A percentile compares a stretch with the other conserved stretches of the same genome.
phyloP scores from a whole-genome alignment of 2,797 vertebrate species.

The Alexandromys oeconomus region DNA sequence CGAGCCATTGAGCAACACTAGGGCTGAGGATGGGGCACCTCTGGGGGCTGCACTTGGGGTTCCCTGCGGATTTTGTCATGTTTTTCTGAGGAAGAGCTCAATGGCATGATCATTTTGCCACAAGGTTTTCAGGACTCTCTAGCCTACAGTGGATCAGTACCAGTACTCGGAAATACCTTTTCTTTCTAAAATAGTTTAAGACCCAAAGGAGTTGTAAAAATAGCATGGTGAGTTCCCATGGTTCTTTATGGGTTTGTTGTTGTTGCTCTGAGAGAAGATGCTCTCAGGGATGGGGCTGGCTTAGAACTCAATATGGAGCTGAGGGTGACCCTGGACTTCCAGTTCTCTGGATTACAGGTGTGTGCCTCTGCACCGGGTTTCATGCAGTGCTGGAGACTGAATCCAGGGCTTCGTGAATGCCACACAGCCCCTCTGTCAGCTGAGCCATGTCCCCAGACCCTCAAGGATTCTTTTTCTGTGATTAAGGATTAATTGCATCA shows the following conservation, averaged over 20 bases:
- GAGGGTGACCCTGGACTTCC: not conserved
- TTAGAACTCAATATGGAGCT: not conserved
- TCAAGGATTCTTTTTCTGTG: not conserved
- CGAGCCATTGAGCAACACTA: rapidly evolving
- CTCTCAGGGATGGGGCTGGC: not conserved
- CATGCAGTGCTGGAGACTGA: not conserved
- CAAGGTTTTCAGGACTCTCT: not conserved
- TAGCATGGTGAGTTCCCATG: not conserved
- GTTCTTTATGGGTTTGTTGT: not conserved
- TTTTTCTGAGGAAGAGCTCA: constrained; percentile 16
- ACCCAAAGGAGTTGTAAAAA: constrained; percentile 53
- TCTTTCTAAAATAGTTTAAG: constrained; percentile 41
- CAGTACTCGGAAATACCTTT: not conserved
- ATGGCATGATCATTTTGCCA: not conserved
- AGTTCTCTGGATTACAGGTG: not conserved
- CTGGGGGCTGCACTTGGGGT: not conserved
- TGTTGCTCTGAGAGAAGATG: not conserved
- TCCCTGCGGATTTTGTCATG: not conserved
- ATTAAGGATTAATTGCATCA: not conserved
- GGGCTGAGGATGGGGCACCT: no score
- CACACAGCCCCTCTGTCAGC: not conserved
- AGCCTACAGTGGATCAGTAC: not conserved
- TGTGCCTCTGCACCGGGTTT: not conserved
- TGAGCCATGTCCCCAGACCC: not conserved
- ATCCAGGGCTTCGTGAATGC: not conserved